phyloP scores from a whole-genome alignment of 1,140 invertebrate genomes.

The Dendroctonus valens region DNA sequence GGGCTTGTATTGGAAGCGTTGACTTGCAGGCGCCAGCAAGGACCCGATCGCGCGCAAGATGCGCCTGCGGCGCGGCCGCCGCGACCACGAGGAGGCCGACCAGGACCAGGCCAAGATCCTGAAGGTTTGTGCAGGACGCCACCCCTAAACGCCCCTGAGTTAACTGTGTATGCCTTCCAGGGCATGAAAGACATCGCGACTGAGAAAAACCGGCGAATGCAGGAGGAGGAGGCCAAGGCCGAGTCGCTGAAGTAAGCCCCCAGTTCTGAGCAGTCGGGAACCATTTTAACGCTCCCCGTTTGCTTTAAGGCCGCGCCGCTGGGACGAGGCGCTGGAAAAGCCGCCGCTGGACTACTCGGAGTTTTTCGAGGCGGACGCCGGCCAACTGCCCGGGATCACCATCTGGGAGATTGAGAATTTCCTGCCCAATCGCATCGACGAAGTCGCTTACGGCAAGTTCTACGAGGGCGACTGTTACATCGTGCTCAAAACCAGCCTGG shows the following conservation, averaged over 20 bases:
- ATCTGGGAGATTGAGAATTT: conserved; percentile 99
- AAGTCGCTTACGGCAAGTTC: conserved; percentile 94
- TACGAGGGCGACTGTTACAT: conserved; percentile 99
- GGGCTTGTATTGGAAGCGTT: neutral
- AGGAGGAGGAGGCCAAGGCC: conserved; percentile 60
- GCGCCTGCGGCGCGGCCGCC: conserved; percentile 70
- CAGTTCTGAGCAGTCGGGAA: neutral
- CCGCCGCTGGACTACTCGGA: conserved; percentile 98
- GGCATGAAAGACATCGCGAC: conserved; percentile 98
- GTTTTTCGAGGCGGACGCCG: conserved; percentile 97
- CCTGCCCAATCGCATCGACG: conserved; percentile 88
- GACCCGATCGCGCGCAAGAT: conserved; percentile 94
- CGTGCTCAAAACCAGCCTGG: conserved; percentile 86
- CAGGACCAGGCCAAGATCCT: conserved; percentile 93
- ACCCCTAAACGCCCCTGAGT: too few species aligned
- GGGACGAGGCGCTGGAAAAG: conserved; percentile 93
- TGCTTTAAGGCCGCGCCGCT: conserved; percentile 71
- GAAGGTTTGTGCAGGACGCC: conserved; percentile 55
- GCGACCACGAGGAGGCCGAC: conserved; percentile 78
- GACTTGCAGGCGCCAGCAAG: conserved; percentile 56
- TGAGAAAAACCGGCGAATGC: conserved; percentile 72
- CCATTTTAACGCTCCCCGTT: too few species aligned
- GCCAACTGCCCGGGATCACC: conserved; percentile 82
- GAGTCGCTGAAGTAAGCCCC: conserved; percentile 65
- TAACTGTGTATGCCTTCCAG: conserved; percentile 48